Conservation (phyloP, 2,113 vertebrate genomes). For the Seriola aureovittata region DNA sequence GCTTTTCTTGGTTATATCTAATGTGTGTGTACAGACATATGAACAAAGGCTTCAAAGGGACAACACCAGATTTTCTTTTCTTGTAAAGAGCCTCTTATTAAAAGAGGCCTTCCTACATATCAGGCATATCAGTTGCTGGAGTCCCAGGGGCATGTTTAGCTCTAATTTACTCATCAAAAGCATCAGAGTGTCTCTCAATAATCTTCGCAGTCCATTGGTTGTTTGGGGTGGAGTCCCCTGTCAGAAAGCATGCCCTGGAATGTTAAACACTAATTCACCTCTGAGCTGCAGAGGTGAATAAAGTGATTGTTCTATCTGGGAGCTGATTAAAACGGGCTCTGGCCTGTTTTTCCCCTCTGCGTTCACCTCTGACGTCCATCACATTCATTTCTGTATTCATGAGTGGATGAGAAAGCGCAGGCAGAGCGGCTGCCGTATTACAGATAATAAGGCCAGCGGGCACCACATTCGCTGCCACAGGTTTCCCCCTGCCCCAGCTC, state of each 20-base stretch:
- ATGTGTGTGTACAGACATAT: slow-evolving; percentile 17
- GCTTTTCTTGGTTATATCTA: neutral
- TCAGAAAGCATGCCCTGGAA: slow-evolving; percentile 84
- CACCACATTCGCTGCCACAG: slow-evolving; percentile 77
- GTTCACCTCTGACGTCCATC: slow-evolving; percentile 79
- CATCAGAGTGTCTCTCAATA: slow-evolving; percentile 78
- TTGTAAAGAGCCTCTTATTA: slow-evolving; percentile 61
- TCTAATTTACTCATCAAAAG: slow-evolving; percentile 82
- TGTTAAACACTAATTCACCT: slow-evolving; percentile 85
- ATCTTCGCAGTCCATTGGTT: slow-evolving; percentile 75
- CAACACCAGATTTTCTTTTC: slow-evolving; percentile 48
- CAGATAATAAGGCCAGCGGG: slow-evolving; percentile 84
- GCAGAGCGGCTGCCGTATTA: slow-evolving; percentile 77
- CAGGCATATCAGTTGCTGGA: slow-evolving; percentile 57
- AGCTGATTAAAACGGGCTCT: slow-evolving; percentile 80
- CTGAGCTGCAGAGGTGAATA: slow-evolving; percentile 80
- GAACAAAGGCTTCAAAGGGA: slow-evolving; percentile 65
- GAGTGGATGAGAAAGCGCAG: slow-evolving; percentile 77
- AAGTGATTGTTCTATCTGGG: slow-evolving; percentile 83
- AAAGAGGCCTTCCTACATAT: slow-evolving; percentile 63
- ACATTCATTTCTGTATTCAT: slow-evolving; percentile 85
- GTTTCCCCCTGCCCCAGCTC: slow-evolving; percentile 71
- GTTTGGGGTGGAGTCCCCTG: slow-evolving; percentile 75
- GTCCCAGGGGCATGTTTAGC: slow-evolving; percentile 78
- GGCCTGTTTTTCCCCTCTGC: slow-evolving; percentile 71